Percentiles rank a stretch among this genome's conserved stretches.
phyloP scores from a whole-genome alignment of 2,888 invertebrate species.

The Bellardia bayeri region DNA sequence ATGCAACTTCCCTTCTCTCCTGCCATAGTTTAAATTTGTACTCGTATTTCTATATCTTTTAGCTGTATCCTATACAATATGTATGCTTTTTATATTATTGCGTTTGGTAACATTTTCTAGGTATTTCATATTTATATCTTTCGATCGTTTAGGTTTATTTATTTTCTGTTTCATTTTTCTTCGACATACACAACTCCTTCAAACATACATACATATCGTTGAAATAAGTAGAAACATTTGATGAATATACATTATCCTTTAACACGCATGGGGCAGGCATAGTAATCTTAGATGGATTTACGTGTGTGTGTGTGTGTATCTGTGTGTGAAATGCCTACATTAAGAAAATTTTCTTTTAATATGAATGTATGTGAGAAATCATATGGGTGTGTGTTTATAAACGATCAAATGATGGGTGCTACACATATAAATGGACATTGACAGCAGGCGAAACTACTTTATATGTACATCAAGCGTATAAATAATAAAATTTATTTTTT shows the following conservation, averaged over 20 bases:
- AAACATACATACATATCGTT: not conserved
- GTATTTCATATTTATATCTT: constrained; percentile 66
- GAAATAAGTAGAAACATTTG: constrained; percentile 49
- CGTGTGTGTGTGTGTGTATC: constrained; percentile 3
- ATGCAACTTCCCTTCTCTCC: not conserved
- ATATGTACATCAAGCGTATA: constrained; percentile 49
- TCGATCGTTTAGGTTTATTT: constrained; percentile 61
- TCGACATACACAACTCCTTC: not conserved
- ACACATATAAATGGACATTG: constrained; percentile 74
- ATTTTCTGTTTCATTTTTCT: constrained; percentile 35
- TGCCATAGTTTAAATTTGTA: not conserved
- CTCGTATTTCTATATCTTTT: not conserved
- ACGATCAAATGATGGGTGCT: constrained; percentile 61
- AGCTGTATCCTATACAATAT: not conserved
- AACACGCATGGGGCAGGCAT: constrained; percentile 68
- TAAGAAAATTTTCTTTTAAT: constrained; percentile 68
- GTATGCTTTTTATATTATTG: constrained; percentile 3
- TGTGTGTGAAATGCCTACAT: constrained; percentile 43
- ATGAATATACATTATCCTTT: constrained; percentile 73
- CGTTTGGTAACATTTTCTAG: constrained; percentile 39
- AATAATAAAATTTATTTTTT: constrained; percentile 66
- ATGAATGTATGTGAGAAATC: constrained; percentile 57
- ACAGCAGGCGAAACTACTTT: constrained; percentile 74
- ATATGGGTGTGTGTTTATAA: constrained; percentile 71
- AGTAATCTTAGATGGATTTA: constrained; percentile 64